A percentile compares a stretch with the other conserved stretches of the same genome.
Conservation (phyloP, 2,888 invertebrate genomes). For the Anorthoa munda region DNA sequence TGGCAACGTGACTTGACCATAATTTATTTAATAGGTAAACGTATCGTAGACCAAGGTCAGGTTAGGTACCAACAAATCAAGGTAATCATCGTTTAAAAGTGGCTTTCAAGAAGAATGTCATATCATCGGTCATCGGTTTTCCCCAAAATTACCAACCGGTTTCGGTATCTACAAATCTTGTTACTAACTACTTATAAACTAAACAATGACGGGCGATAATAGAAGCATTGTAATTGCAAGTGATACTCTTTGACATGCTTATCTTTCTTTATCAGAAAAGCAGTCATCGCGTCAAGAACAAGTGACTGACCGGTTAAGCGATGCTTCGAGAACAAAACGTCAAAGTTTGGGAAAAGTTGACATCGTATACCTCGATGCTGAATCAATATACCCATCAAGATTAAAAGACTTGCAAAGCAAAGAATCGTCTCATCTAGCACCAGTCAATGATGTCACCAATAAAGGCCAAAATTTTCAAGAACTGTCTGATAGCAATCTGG, state of each 20-base stretch:
- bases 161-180: conserved; percentile 1
- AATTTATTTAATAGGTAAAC: background rate
- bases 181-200: conserved; percentile 15
- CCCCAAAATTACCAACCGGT: background rate
- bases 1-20: background rate
- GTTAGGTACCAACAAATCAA: too few species aligned
- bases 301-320: conserved; percentile 17
- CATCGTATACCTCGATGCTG: conserved; percentile 38
- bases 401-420: conserved; percentile 40
- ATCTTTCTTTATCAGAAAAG: conserved; percentile 68
- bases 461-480: background rate
- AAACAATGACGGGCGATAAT: background rate
- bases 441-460: conserved; percentile 24
- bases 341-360: conserved; percentile 36
- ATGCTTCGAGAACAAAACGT: conserved; percentile 40
- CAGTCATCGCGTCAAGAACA: conserved; percentile 32
- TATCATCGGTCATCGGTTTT: background rate
- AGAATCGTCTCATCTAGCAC: conserved; percentile 32
- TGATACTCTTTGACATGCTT: conserved; percentile 50
- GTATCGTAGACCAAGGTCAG: background rate
- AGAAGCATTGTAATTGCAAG: conserved; percentile 1
- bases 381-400: conserved; percentile 23
- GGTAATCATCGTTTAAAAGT: background rate
- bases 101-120: background rate
- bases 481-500: conserved; percentile 20